A percentile compares a stretch with the other conserved stretches of the same genome.
These are phyloP conservation scores for Ifrita kowaldi DNA, from an alignment of 2,113 vertebrate genomes.

Conservation along the genomic window DNA sequence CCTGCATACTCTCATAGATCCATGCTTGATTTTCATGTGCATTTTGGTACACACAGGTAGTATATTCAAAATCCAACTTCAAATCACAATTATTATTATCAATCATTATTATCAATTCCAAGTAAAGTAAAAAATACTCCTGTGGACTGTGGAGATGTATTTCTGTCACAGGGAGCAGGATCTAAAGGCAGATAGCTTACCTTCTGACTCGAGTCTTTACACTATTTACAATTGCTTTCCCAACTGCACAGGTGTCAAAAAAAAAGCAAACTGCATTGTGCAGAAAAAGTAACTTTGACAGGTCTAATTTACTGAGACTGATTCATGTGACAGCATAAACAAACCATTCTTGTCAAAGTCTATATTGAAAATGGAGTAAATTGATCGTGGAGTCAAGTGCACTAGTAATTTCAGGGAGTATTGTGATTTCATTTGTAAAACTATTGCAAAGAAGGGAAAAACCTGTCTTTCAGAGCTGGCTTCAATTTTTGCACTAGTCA, in stretches of 20 bases:
- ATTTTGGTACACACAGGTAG: not conserved
- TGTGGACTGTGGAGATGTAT: not conserved
- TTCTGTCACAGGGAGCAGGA: not conserved
- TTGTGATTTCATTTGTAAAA: slow-evolving; percentile 65
- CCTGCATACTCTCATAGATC: not conserved
- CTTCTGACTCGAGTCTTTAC: slow-evolving; percentile 16
- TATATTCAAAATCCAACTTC: not conserved
- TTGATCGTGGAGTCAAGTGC: slow-evolving; percentile 52
- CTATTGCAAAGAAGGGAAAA: slow-evolving; percentile 3
- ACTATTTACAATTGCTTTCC: slow-evolving; percentile 39
- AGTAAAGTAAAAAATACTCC: not conserved
- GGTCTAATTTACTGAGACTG: slow-evolving; percentile 66
- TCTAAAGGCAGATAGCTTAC: not conserved
- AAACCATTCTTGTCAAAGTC: slow-evolving; percentile 71
- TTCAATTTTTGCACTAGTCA: not conserved
- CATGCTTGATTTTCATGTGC: not conserved
- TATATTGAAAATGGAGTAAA: slow-evolving; percentile 68
- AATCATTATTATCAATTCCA: not conserved
- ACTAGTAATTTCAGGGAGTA: slow-evolving; percentile 58
- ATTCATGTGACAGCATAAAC: slow-evolving; percentile 67
- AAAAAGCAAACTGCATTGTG: slow-evolving; percentile 51
- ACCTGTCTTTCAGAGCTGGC: not conserved
- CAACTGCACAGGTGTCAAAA: slow-evolving; percentile 57
- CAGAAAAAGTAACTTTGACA: slow-evolving; percentile 67
- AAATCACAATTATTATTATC: not conserved